These are phyloP conservation scores for Neoascia interrupta DNA, from an alignment of 2,888 invertebrate species.

Conservation along the genomic window DNA sequence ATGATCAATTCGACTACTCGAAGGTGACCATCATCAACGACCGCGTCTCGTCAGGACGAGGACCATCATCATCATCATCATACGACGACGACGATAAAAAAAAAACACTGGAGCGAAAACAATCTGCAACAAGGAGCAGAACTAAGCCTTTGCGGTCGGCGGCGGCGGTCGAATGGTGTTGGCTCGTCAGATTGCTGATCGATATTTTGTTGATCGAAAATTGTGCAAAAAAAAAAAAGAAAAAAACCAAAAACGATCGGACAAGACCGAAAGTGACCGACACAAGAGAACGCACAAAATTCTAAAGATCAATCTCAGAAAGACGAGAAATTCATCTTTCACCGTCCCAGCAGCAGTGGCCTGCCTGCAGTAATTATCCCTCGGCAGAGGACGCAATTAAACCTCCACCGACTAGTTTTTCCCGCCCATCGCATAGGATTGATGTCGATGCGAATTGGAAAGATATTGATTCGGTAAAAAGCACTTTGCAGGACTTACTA, in stretches of 20 bases:
- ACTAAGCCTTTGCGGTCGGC: slow-evolving; percentile 67
- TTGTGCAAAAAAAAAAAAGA: slow-evolving; percentile 45
- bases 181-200: slow-evolving; percentile 68
- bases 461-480: slow-evolving; percentile 58
- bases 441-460: slow-evolving; percentile 64
- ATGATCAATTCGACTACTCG: slow-evolving; percentile 64
- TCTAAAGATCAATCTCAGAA: slow-evolving; percentile 70
- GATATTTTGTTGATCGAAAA: slow-evolving; percentile 70
- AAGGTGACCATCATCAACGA: slow-evolving; percentile 63
- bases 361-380: slow-evolving; percentile 70
- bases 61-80: slow-evolving; percentile 34
- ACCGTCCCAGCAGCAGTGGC: slow-evolving; percentile 45
- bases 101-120: slow-evolving; percentile 43
- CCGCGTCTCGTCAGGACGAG: slow-evolving; percentile 50
- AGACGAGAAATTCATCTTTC: slow-evolving; percentile 71
- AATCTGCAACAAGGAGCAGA: slow-evolving; percentile 65
- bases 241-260: slow-evolving; percentile 22
- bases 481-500: slow-evolving; percentile 46
- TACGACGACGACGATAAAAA: slow-evolving; percentile 17
- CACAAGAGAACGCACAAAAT: slow-evolving; percentile 68
- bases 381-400: slow-evolving; percentile 72
- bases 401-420: slow-evolving; percentile 71
- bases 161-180: slow-evolving; percentile 60
- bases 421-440: slow-evolving; percentile 47
- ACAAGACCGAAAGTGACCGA: slow-evolving; percentile 66